A percentile compares a stretch with the other conserved stretches of the same genome.
Evolutionary conservation across 2,113 vertebrate species (phyloP).

Genomic region (Piaya cayana): DNA sequence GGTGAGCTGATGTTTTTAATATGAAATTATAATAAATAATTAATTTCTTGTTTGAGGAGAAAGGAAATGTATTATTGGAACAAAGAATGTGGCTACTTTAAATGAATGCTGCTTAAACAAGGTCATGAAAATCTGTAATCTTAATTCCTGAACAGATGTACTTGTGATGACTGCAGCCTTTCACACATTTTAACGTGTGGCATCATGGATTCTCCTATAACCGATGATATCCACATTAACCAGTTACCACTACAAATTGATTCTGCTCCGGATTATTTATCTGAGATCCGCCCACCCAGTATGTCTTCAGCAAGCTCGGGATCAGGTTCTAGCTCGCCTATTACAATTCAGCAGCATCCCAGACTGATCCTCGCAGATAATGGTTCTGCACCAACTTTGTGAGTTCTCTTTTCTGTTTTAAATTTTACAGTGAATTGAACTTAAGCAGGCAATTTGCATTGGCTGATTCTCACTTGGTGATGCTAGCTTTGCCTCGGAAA

Average conservation of each 20-base stretch:
- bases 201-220: conserved; percentile 93
- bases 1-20: conserved; percentile 78
- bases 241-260: conserved; percentile 90
- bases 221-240: conserved; percentile 89
- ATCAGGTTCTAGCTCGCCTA: conserved; percentile 91
- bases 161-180: conserved; percentile 98
- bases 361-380: conserved; percentile 84
- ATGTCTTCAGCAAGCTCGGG: conserved; percentile 94
- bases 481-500: neutral
- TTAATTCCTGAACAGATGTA: conserved; percentile 83
- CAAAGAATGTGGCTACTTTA: neutral
- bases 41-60: neutral
- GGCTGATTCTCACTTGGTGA: neutral
- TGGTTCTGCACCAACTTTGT: conserved; percentile 87
- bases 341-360: conserved; percentile 89
- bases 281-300: conserved; percentile 91
- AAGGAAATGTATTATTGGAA: neutral
- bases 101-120: neutral
- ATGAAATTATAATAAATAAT: neutral
- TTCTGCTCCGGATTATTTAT: conserved; percentile 85
- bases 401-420: conserved; percentile 63
- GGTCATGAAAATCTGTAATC: neutral
- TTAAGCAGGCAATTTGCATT: neutral
- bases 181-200: conserved; percentile 98
- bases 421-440: neutral